Evolutionary conservation across 2,113 vertebrate genomes (phyloP).

Genomic region (Salminus brasiliensis): DNA sequence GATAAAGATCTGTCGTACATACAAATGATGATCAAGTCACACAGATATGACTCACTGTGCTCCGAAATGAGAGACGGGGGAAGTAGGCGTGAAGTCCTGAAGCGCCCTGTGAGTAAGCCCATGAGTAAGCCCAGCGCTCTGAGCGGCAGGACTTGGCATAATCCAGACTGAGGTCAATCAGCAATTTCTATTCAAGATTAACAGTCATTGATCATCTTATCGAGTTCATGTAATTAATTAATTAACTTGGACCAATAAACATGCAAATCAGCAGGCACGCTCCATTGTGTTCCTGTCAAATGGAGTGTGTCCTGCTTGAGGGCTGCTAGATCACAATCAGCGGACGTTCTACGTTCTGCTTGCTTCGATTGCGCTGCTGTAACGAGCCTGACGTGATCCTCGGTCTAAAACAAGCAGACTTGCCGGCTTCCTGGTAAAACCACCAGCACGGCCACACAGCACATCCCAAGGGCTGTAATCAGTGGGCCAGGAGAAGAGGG

Average conservation of each 20-base stretch:
- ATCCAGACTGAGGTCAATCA: neutral
- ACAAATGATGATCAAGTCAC: neutral
- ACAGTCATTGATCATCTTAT: neutral
- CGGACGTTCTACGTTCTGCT: neutral
- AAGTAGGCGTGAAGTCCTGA: neutral
- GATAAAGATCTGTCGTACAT: neutral
- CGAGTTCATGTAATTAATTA: slow-evolving; percentile 59
- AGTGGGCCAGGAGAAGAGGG: slow-evolving; percentile 11
- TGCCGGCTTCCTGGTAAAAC: slow-evolving; percentile 46
- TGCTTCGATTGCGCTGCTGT: neutral
- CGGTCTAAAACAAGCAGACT: neutral
- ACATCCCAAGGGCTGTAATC: slow-evolving; percentile 21
- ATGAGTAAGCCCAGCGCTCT: neutral
- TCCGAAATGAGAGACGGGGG: neutral
- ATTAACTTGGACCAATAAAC: slow-evolving; percentile 67
- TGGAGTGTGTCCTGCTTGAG: slow-evolving; percentile 62
- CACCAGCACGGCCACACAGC: slow-evolving; percentile 10
- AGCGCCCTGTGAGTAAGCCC: neutral
- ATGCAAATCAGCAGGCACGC: slow-evolving; percentile 61
- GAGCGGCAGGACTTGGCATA: neutral
- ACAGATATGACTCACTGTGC: neutral
- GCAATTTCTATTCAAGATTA: neutral
- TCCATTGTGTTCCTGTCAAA: slow-evolving; percentile 35
- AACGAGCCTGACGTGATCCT: neutral
- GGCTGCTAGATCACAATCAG: slow-evolving; percentile 54